Percentiles rank a stretch among this genome's conserved stretches.
Conservation (phyloP, 2,113 vertebrate species). For the Pteruthius melanotis region DNA sequence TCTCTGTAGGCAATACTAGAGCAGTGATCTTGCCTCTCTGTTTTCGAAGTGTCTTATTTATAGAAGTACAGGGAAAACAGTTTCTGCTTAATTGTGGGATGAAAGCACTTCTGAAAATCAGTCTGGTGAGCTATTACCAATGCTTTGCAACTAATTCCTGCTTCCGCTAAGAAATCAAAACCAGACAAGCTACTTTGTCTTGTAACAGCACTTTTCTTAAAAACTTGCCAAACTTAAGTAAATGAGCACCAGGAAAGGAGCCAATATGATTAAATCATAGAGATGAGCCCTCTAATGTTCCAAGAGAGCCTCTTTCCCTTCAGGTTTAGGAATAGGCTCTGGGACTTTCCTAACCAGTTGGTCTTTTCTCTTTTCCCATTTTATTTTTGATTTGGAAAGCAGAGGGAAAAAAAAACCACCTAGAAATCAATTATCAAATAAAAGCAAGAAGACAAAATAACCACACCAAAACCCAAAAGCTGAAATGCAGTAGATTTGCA, state of each 20-base stretch:
- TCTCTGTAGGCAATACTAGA: background rate
- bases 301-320: background rate
- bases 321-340: background rate
- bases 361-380: background rate
- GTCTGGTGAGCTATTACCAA: background rate
- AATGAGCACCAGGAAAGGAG: background rate
- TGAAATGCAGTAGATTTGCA: slow-evolving; percentile 30
- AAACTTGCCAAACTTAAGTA: background rate
- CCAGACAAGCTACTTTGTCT: background rate
- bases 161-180: background rate
- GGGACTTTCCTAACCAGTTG: background rate
- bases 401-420: background rate
- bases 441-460: slow-evolving; percentile 13
- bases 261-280: background rate
- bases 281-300: background rate
- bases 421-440: slow-evolving; percentile 29
- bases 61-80: background rate
- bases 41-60: background rate
- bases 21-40: background rate
- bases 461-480: background rate
- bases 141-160: background rate
- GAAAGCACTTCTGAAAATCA: background rate
- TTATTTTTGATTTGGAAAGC: background rate
- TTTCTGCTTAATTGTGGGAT: background rate
- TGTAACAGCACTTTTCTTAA: background rate